phyloP scores from a whole-genome alignment of 2,113 vertebrate species.

The Suricata suricatta region DNA sequence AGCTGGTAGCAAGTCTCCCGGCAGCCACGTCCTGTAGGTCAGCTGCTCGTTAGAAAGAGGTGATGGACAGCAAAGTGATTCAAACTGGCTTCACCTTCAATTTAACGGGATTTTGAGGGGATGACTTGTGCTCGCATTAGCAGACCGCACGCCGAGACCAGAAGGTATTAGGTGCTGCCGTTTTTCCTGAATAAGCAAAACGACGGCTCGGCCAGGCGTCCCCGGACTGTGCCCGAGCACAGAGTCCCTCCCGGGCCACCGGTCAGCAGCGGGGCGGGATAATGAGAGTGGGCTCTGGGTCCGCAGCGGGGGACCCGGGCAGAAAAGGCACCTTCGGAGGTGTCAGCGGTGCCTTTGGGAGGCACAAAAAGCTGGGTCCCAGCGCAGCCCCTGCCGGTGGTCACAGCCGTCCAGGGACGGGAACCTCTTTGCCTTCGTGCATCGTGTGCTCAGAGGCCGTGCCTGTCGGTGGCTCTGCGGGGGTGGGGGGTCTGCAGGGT shows the following conservation, averaged over 20 bases:
- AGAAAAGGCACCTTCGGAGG: fast-evolving
- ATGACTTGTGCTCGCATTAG: not conserved
- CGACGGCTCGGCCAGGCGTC: fast-evolving
- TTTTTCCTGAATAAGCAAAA: too few species aligned
- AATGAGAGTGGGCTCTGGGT: fast-evolving
- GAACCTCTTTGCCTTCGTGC: not conserved
- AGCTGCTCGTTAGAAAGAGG: constrained; percentile 57
- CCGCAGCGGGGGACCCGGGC: not conserved
- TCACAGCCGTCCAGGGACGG: not conserved
- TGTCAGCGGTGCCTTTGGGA: not conserved
- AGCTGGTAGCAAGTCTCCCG: fast-evolving
- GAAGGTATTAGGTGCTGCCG: not conserved
- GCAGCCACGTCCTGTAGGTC: fast-evolving
- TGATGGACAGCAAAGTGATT: constrained; percentile 50
- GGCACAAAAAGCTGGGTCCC: not conserved
- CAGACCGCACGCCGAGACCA: fast-evolving
- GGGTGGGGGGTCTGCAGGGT: not conserved
- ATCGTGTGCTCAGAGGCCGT: not conserved
- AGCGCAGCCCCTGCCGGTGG: not conserved
- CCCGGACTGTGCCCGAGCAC: fast-evolving
- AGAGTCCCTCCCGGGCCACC: fast-evolving
- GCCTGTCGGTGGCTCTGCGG: too few species aligned
- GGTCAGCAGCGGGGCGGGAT: fast-evolving
- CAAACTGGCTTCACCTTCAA: constrained; percentile 54
- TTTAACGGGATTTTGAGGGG: constrained; percentile 40